These are phyloP conservation scores for Paratrypauchen microcephalus DNA, from an alignment of 2,797 vertebrate species.

Conservation along the genomic window DNA sequence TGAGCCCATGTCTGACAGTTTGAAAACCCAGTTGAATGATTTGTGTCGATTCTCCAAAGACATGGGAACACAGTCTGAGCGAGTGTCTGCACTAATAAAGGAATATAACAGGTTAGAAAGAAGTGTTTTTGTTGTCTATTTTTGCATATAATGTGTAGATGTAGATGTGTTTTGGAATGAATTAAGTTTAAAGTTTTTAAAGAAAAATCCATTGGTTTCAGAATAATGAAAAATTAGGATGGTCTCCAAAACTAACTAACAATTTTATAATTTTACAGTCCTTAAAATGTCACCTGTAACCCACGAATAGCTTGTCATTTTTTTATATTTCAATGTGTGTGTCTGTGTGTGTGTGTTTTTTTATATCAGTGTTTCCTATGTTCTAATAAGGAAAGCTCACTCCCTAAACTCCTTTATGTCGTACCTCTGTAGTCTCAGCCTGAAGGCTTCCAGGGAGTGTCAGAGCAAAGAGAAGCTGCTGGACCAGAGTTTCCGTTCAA, in stretches of 20 bases:
- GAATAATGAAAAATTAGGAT: too few relatives aligned
- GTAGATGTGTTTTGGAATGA: neutral
- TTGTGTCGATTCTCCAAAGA: slow-evolving; percentile 95
- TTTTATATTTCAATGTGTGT: too few relatives aligned
- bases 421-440: slow-evolving; percentile 80
- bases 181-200: neutral
- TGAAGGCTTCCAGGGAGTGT: slow-evolving; percentile 89
- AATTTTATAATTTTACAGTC: too few relatives aligned
- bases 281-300: too few relatives aligned
- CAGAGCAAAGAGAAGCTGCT: slow-evolving; percentile 92
- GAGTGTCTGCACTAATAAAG: slow-evolving; percentile 91
- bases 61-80: slow-evolving; percentile 85
- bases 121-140: neutral
- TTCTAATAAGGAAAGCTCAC: neutral
- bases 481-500: slow-evolving; percentile 87
- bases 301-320: too few relatives aligned
- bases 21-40: slow-evolving; percentile 93
- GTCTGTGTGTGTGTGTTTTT: too few relatives aligned
- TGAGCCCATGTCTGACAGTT: slow-evolving; percentile 85
- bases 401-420: neutral
- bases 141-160: neutral
- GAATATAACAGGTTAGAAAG: slow-evolving; percentile 90
- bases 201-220: neutral
- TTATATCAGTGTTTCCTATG: neutral
- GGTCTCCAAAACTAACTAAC: too few relatives aligned